Conservation (phyloP, 2,888 invertebrate genomes). For the Chalcis sispes region DNA sequence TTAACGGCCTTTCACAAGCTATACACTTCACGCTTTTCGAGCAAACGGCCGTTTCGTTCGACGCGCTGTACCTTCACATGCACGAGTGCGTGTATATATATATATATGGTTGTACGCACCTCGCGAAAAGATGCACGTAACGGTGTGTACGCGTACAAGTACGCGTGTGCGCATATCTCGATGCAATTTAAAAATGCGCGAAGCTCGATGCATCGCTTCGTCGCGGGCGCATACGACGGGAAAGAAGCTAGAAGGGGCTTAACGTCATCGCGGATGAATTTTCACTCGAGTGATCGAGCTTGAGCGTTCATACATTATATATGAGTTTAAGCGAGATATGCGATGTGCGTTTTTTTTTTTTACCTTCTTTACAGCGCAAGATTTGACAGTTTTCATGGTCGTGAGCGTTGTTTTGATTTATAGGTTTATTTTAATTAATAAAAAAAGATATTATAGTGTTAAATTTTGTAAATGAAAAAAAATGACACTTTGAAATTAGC, state of each 20-base stretch:
- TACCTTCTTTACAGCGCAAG: background rate
- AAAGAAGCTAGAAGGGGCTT: conserved; percentile 8
- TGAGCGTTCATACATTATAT: background rate
- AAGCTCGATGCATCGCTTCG: background rate
- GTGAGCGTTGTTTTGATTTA: background rate
- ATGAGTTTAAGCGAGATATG: background rate
- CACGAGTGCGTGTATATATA: background rate
- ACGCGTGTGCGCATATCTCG: background rate
- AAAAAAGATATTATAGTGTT: no score
- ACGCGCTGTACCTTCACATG: background rate
- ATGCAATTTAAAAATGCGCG: background rate
- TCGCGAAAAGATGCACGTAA: no score
- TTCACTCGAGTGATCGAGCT: conserved; percentile 31
- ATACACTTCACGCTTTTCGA: conserved; percentile 57
- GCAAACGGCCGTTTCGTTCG: conserved; percentile 29
- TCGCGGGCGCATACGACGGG: background rate
- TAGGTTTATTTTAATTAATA: conserved; percentile 16
- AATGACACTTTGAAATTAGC: no score
- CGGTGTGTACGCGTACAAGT: no score
- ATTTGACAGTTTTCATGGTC: conserved; percentile 1
- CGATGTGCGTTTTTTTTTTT: background rate
- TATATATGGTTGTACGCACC: no score
- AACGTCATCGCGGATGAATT: conserved; percentile 31
- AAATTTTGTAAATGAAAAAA: no score
- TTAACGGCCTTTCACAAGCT: conserved; percentile 56